phyloP scores from a whole-genome alignment of 1,140 invertebrate species.

The Musca domestica region DNA sequence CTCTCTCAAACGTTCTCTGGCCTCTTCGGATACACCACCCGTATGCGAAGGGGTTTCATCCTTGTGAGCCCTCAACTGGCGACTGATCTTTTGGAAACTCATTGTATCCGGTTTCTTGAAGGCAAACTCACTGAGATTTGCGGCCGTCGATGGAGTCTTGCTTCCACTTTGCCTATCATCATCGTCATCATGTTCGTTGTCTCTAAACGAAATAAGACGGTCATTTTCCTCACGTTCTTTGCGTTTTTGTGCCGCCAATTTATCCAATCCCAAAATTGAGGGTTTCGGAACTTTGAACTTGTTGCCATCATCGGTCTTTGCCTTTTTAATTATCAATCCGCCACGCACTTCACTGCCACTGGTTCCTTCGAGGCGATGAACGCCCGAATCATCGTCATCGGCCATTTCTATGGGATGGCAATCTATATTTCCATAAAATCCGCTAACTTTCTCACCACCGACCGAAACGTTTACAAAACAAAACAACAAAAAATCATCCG shows the following conservation, averaged over 20 bases:
- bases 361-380: conserved; percentile 83
- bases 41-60: conserved; percentile 92
- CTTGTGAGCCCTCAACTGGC: conserved; percentile 73
- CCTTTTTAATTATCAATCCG: conserved; percentile 80
- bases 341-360: conserved; percentile 57
- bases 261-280: conserved; percentile 85
- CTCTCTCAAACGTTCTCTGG: conserved; percentile 68
- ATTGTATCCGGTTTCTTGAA: conserved; percentile 47
- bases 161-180: conserved; percentile 39
- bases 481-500: conserved; percentile 6
- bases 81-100: conserved; percentile 55
- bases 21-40: conserved; percentile 81
- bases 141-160: conserved; percentile 26
- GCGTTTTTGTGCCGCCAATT: conserved; percentile 71
- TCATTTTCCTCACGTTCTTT: conserved; percentile 63
- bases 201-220: conserved; percentile 65
- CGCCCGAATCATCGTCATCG: conserved; percentile 45
- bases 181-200: conserved; percentile 61
- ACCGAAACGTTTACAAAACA: conserved; percentile 15
- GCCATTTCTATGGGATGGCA: not conserved
- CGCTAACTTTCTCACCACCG: not conserved
- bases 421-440: not conserved
- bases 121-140: conserved; percentile 41
- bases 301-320: conserved; percentile 55
- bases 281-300: conserved; percentile 77